Conservation (phyloP, 1,140 invertebrate genomes). For the Euglossa dilemma region DNA sequence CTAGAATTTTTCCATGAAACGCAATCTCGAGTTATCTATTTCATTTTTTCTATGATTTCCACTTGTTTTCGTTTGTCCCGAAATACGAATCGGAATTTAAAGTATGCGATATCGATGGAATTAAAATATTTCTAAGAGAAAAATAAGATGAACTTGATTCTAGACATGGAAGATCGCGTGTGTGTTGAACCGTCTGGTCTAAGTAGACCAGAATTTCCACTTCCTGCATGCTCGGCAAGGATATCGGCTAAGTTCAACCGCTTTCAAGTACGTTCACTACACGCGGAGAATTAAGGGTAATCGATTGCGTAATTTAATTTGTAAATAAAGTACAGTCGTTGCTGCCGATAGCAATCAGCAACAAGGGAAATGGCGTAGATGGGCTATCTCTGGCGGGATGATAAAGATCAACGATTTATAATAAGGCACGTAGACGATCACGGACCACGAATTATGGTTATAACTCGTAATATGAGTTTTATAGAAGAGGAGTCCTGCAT, state of each 20-base stretch:
- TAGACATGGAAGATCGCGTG: too few relatives aligned
- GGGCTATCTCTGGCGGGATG: background rate
- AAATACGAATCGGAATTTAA: too few relatives aligned
- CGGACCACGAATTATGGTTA: background rate
- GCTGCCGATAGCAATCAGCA: background rate
- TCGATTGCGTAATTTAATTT: background rate
- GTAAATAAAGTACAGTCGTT: conserved; percentile 2
- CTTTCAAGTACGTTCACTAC: background rate
- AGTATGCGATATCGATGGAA: too few relatives aligned
- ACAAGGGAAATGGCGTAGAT: background rate
- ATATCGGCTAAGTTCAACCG: conserved; percentile 5
- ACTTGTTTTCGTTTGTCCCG: too few relatives aligned
- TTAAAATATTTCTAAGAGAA: too few relatives aligned
- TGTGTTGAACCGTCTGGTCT: background rate
- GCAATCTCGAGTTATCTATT: background rate
- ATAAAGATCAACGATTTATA: background rate
- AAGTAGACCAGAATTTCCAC: background rate
- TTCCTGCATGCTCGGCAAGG: background rate
- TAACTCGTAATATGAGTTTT: background rate
- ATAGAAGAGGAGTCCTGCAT: background rate
- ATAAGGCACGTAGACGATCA: background rate
- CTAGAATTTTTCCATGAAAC: background rate
- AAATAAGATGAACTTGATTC: too few relatives aligned
- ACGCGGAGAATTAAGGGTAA: background rate
- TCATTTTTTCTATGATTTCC: too few relatives aligned